Evolutionary conservation across 2,888 invertebrate genomes (phyloP).

Genomic region (Macaria notata): DNA sequence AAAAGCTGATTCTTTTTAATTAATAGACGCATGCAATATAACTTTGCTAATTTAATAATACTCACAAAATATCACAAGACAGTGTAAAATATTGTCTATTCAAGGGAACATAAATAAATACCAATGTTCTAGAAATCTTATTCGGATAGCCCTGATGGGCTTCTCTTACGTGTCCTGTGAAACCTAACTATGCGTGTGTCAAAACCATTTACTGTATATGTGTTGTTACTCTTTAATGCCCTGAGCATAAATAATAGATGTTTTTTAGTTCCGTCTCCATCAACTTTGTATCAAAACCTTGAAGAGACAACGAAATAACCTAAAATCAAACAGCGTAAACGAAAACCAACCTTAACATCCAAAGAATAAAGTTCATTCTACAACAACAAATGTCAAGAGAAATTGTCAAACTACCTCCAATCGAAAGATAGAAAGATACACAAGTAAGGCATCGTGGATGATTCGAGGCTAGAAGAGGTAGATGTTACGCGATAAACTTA

Average conservation of each 20-base stretch:
- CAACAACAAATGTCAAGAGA: constrained; percentile 68
- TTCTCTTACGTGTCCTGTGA: no score
- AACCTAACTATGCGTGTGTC: no score
- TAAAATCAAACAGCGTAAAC: constrained; percentile 45
- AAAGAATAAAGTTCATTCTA: constrained; percentile 52
- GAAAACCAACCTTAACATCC: constrained; percentile 60
- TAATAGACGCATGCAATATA: constrained; percentile 44
- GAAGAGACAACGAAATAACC: constrained; percentile 40
- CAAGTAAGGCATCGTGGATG: constrained; percentile 79
- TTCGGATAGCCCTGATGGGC: no score
- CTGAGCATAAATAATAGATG: background rate
- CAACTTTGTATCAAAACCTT: constrained; percentile 23
- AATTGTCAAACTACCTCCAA: constrained; percentile 66
- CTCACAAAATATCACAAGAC: constrained; percentile 14
- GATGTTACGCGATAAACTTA: constrained; percentile 30
- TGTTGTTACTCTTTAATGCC: background rate
- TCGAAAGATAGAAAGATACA: constrained; percentile 77
- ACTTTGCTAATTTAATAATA: constrained; percentile 20
- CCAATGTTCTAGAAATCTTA: no score
- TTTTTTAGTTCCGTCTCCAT: background rate
- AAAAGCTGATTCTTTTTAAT: constrained; percentile 32
- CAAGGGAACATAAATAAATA: constrained; percentile 30
- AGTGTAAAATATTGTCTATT: constrained; percentile 38
- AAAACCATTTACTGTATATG: no score
- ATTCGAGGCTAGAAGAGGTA: constrained; percentile 65